Conservation (phyloP, 2,888 invertebrate species). For the Aphodius granarius region DNA sequence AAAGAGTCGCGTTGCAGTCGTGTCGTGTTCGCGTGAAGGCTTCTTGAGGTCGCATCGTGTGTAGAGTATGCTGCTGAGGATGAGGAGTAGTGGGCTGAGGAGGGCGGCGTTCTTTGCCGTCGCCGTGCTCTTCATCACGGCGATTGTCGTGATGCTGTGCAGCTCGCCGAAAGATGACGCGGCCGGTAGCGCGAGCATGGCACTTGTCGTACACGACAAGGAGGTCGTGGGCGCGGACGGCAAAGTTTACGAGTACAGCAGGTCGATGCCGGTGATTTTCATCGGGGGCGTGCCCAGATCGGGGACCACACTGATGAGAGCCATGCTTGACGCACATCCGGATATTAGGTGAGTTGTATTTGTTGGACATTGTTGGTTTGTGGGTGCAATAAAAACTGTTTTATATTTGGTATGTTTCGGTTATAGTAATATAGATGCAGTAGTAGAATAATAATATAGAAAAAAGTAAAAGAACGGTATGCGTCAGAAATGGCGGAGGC, state of each 20-base stretch:
- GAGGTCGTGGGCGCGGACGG: conserved; percentile 65
- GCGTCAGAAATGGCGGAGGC: too few species aligned
- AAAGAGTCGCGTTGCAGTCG: neutral
- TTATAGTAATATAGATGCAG: neutral
- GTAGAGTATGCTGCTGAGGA: neutral
- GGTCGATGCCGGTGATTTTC: conserved; percentile 92
- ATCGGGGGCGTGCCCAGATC: conserved; percentile 98
- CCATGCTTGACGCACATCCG: conserved; percentile 97
- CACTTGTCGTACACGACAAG: conserved; percentile 56
- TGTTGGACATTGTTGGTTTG: neutral
- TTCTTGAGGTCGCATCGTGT: neutral
- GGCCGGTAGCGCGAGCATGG: conserved; percentile 27
- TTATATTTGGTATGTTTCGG: neutral
- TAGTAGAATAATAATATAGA: neutral
- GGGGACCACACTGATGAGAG: conserved; percentile 96
- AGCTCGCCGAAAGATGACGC: conserved; percentile 2
- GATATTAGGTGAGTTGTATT: conserved; percentile 74
- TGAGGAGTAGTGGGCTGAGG: neutral
- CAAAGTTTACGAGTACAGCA: conserved; percentile 73
- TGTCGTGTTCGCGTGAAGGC: neutral
- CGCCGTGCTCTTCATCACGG: neutral
- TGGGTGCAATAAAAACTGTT: neutral
- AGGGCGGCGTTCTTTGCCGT: conserved; percentile 2
- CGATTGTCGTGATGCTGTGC: conserved; percentile 5
- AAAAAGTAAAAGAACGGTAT: too few species aligned